These are phyloP conservation scores for Callyntrura sp. DNA, from an alignment of 2,888 invertebrate genomes.

Conservation along the genomic window DNA sequence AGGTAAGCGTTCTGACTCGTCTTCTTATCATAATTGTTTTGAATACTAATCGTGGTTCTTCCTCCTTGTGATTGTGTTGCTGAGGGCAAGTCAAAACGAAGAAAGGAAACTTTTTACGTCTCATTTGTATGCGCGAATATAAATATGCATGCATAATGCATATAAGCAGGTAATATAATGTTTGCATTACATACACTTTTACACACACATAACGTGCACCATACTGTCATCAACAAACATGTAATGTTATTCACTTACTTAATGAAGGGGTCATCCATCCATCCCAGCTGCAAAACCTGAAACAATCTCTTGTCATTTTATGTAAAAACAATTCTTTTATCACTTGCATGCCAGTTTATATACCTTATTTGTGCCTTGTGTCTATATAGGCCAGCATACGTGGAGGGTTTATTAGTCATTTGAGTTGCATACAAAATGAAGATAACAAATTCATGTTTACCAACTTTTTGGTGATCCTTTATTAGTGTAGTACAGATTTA, in stretches of 20 bases:
- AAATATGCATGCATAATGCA: constrained; percentile 57
- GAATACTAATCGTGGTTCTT: constrained; percentile 57
- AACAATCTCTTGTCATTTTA: not conserved
- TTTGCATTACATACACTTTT: constrained; percentile 9
- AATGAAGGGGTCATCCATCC: constrained; percentile 57
- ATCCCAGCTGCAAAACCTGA: not conserved
- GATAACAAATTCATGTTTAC: constrained; percentile 59
- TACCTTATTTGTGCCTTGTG: not conserved
- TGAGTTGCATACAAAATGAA: constrained; percentile 44
- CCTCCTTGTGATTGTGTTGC: constrained; percentile 56
- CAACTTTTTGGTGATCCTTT: constrained; percentile 64
- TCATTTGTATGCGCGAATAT: constrained; percentile 59
- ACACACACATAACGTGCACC: not conserved
- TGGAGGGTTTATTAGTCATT: constrained; percentile 35
- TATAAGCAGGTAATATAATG: constrained; percentile 27
- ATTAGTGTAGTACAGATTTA: constrained; percentile 13
- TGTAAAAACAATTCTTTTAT: constrained; percentile 14
- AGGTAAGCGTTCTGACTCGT: not conserved
- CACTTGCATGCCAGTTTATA: not conserved
- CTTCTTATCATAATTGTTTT: constrained; percentile 64
- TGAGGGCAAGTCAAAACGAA: constrained; percentile 44
- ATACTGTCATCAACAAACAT: constrained; percentile 39
- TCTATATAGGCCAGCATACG: not conserved
- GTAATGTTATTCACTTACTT: constrained; percentile 19
- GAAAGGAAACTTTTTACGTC: constrained; percentile 37